phyloP scores from a whole-genome alignment of 2,888 invertebrate genomes.

The Entomobrya multifasciata region DNA sequence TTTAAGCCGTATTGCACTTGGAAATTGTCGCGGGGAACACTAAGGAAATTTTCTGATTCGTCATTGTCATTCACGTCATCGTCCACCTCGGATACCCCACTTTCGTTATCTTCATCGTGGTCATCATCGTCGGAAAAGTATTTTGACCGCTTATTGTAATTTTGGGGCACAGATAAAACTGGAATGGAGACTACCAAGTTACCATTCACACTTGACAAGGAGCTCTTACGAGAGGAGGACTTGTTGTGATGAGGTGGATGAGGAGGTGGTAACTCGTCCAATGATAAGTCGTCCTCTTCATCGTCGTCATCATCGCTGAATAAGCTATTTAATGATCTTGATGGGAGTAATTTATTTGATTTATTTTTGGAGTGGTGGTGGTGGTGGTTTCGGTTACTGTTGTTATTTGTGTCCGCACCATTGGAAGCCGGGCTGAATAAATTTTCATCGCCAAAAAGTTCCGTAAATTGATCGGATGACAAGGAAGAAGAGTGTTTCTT shows the following conservation, averaged over 20 bases:
- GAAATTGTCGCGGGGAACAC: conserved; percentile 74
- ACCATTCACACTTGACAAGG: conserved; percentile 47
- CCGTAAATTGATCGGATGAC: conserved; percentile 69
- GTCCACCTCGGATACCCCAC: conserved; percentile 49
- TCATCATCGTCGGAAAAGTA: conserved; percentile 49
- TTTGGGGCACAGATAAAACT: conserved; percentile 48
- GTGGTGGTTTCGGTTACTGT: conserved; percentile 1
- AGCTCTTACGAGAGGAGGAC: conserved; percentile 37
- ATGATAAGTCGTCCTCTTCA: conserved; percentile 24
- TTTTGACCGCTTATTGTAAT: conserved; percentile 10
- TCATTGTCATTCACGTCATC: conserved; percentile 23
- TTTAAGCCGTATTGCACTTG: conserved; percentile 70
- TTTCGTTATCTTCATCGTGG: conserved; percentile 22
- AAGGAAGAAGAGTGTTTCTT: conserved; percentile 60
- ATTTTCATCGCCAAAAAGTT: conserved; percentile 75
- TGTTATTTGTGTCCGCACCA: conserved; percentile 41
- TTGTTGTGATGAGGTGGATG: too few species aligned
- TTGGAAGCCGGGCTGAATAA: conserved; percentile 29
- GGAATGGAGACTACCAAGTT: conserved; percentile 65
- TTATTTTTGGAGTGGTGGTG: conserved; percentile 18
- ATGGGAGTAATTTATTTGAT: conserved; percentile 55
- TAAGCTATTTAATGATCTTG: conserved; percentile 58
- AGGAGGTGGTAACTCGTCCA: neutral
- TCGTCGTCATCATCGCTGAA: conserved; percentile 58
- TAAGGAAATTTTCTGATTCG: conserved; percentile 65